Percentiles rank a stretch among this genome's conserved stretches.
Evolutionary conservation across 2,888 invertebrate species (phyloP).

Genomic region (Salticus scenicus): DNA sequence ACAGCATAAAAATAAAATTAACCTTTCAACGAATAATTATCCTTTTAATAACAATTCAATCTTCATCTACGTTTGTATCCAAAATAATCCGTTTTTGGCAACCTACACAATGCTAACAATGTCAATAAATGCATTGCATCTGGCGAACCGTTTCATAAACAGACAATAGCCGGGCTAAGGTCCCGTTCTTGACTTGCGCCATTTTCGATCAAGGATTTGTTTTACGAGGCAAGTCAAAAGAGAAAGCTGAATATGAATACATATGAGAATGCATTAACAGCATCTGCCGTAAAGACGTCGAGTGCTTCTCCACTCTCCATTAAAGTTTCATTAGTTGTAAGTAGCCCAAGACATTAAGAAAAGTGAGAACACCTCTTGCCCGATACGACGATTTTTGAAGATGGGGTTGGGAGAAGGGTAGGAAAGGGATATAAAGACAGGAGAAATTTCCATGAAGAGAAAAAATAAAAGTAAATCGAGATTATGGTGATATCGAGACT

Average conservation of each 20-base stretch:
- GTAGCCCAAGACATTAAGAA: slow-evolving; percentile 53
- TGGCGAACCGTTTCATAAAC: not conserved
- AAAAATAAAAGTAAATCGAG: not conserved
- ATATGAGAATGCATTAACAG: slow-evolving; percentile 56
- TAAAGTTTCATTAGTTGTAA: slow-evolving; percentile 68
- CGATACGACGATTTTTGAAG: slow-evolving; percentile 27
- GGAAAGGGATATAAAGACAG: not conserved
- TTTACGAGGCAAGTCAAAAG: slow-evolving; percentile 2
- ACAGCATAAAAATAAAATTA: no score
- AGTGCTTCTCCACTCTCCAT: slow-evolving; percentile 53
- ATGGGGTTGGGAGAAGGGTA: not conserved
- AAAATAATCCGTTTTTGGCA: not conserved
- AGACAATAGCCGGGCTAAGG: not conserved
- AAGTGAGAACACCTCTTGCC: slow-evolving; percentile 33
- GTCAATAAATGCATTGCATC: not conserved
- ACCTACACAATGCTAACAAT: not conserved
- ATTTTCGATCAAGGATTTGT: not conserved
- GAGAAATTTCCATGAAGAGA: not conserved
- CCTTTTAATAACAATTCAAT: not conserved
- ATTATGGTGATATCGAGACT: slow-evolving; percentile 14
- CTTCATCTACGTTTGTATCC: not conserved
- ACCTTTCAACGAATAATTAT: no score
- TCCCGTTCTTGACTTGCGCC: not conserved
- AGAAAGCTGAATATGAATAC: slow-evolving; percentile 51
- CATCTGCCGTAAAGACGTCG: slow-evolving; percentile 55